Conservation (phyloP, 1,140 invertebrate species). For the Octopus bimaculoides region DNA sequence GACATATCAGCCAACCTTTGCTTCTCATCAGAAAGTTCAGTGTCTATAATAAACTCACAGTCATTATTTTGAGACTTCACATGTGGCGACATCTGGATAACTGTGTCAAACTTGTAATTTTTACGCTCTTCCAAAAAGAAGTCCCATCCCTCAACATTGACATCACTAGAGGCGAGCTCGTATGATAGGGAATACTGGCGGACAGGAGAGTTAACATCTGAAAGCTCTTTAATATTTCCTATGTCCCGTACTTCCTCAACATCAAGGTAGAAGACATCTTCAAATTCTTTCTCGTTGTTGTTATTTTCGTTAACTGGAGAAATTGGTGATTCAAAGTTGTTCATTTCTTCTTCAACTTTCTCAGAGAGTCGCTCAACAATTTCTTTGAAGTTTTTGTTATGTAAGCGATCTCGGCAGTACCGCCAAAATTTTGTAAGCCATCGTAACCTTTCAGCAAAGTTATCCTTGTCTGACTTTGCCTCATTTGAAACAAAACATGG, state of each 20-base stretch:
- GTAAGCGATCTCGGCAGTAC: conserved; percentile 45
- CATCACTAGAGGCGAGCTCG: conserved; percentile 45
- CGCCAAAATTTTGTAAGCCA: conserved; percentile 46
- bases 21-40: conserved; percentile 17
- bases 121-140: conserved; percentile 46
- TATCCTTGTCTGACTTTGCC: conserved; percentile 26
- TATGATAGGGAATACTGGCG: conserved; percentile 44
- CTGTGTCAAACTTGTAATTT: conserved; percentile 41
- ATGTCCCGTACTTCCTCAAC: conserved; percentile 31
- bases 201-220: conserved; percentile 36
- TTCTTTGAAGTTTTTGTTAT: conserved; percentile 40
- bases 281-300: conserved; percentile 32
- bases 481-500: conserved; percentile 26
- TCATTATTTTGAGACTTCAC: conserved; percentile 7
- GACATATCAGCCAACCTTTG: conserved; percentile 29
- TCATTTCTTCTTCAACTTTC: conserved; percentile 24
- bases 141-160: conserved; percentile 47
- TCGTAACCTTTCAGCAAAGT: conserved; percentile 31
- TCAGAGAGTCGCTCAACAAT: conserved; percentile 31
- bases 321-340: conserved; percentile 25
- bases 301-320: conserved; percentile 22
- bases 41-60: conserved; percentile 17
- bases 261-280: conserved; percentile 34
- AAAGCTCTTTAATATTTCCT: conserved; percentile 25
- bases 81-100: conserved; percentile 36